A percentile compares a stretch with the other conserved stretches of the same genome.
These are phyloP conservation scores for Teleogryllus oceanicus DNA, from an alignment of 2,888 invertebrate genomes.

Conservation along the genomic window DNA sequence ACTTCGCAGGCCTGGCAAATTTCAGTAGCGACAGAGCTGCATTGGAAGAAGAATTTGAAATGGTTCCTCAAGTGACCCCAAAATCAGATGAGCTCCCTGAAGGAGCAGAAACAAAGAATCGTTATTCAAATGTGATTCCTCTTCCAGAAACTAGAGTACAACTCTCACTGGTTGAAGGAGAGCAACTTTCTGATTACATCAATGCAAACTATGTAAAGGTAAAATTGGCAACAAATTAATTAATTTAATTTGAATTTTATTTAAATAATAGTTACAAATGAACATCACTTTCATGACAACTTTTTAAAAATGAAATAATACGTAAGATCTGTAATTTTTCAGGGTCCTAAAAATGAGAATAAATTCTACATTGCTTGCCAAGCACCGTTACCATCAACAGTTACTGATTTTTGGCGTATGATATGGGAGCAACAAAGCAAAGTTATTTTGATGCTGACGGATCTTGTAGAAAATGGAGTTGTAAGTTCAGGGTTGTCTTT, in stretches of 20 bases:
- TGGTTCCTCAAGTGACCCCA: constrained; percentile 74
- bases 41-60: constrained; percentile 76
- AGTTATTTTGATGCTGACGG: constrained; percentile 85
- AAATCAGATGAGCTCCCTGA: constrained; percentile 77
- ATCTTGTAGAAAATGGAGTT: constrained; percentile 83
- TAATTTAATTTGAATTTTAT: neutral
- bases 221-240: constrained; percentile 45
- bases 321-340: constrained; percentile 39
- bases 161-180: constrained; percentile 66
- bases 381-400: constrained; percentile 80
- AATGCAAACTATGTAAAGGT: constrained; percentile 92
- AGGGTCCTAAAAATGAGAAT: constrained; percentile 81
- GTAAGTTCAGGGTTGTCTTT: constrained; percentile 50
- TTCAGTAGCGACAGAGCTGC: constrained; percentile 64
- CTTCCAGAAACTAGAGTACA: constrained; percentile 85
- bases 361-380: constrained; percentile 90
- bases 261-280: neutral
- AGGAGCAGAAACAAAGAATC: constrained; percentile 86
- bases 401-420: constrained; percentile 92
- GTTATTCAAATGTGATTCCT: constrained; percentile 93
- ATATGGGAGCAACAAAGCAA: constrained; percentile 91
- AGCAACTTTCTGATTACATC: constrained; percentile 82
- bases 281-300: neutral
- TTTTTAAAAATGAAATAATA: constrained; percentile 19
- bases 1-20: constrained; percentile 71